Evolutionary conservation across 2,797 vertebrate species (phyloP), one percentile per base, ranked within the genome.

Genomic region (Myotis daubentonii): DNA sequence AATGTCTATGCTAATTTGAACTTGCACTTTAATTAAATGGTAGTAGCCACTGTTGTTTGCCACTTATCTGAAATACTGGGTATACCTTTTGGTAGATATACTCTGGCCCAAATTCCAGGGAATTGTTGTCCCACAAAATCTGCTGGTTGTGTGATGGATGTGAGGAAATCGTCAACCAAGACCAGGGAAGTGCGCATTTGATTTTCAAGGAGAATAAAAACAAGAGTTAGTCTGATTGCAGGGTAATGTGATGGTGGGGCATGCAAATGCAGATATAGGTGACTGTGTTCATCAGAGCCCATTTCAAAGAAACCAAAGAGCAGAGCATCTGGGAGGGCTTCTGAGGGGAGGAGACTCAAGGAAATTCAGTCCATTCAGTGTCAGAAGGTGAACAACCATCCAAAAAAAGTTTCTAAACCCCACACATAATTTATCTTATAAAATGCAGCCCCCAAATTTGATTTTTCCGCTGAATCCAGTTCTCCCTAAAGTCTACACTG

Each of bases 1-100:
- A 87, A 76, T 83, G 36, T 8, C 33, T 47, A 22, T 91, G 55
- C n/a, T 62, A 74, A 81, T 92, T 92, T 72, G 33, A 33, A 94
- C 68, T 65, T 44, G 17, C 4, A 62, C 6, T 88, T 81, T 62
- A 95, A 87, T 94, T 81, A 47, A 76, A 30, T 87, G 17, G 16
- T 22, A 85, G 55, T 72, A 20, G 41, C 36, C 41, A 38, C 3
- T 57, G 15, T 75, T 72, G 66, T 75, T 84, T 72, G 33, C 51
- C 8, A 74, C 13, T 41, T 66, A 25, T 78, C 47, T 83, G 66
- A 94, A 88, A 38, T 51, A 86, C 76, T 15, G n/a, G 25, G 2
- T 49, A 15, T 80, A 78, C 65, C 11, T 76, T 89, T 68, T 19
- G 80, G 70, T 87, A 30, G 38, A 49, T 44, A 28, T 5, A 36